Evolutionary conservation across 1,140 invertebrate species (phyloP), one percentile per base, ranked within the genome.

Genomic region (Hypsibius dujardini): DNA sequence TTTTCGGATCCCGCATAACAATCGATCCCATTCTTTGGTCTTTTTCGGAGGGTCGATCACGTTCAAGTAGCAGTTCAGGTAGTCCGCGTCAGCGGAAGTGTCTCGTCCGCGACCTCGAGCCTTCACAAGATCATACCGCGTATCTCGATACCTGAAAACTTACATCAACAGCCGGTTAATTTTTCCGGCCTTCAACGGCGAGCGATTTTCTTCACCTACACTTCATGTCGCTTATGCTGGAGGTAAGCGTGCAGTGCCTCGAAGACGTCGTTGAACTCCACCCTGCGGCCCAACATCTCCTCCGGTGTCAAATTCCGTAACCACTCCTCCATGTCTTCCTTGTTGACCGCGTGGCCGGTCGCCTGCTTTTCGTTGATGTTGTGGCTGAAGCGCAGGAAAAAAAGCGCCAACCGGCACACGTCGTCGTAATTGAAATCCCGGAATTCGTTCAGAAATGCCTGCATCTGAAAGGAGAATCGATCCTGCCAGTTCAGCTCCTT

Each of bases 381-480:
- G 3, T 45, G 42, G 42, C 62, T 67, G 62, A 67, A 67, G 12
- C 62, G 12, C 62, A 67, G 42, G 42, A 67, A 67, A 42, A 67
- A 67, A 3, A 67, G 12, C 12, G 62, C 62, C 12, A 67, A 42
- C 42, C 45, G 3, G 42, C 62, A 67, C 12, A 67, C 3, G 42
- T 67, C 62, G 3, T 67, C 62, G 42, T 67, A 67, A 67, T 67
- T 3, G 12, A 67, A 67, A 42, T 67, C 62, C 42, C 45, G 12
- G 62, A 67, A 67, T 45, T 67, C 62, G 62, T 67, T 67, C 7
- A 67, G 62, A 42, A 67, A 67, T 15, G 62, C 62, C 42, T 67
- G 12, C 62, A 67, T 45, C 62, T 67, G 62, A 42, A 67, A 67
- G 45, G 12, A 12, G 45, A 67, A 67, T 12, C 42, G 12, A 45